These are phyloP conservation scores for Parazoanthus darwini DNA, from an alignment of 92 coral and sea anemone species.

Conservation along the genomic window DNA sequence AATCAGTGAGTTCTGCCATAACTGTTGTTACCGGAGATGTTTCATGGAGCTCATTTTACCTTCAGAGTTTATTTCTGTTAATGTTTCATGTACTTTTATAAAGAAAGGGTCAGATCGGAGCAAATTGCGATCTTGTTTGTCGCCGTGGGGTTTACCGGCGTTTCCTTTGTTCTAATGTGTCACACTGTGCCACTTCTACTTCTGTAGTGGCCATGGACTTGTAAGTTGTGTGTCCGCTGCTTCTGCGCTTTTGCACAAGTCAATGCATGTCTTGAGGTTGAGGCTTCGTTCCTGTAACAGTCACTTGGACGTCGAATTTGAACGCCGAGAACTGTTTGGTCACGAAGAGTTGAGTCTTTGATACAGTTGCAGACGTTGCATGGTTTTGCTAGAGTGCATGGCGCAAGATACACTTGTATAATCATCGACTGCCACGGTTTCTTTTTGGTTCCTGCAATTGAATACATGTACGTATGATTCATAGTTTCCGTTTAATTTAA, in stretches of 20 bases:
- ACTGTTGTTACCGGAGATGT: no score
- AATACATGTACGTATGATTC: slow-evolving; percentile 40
- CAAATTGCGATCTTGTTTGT: no score
- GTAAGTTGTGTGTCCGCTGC: not conserved
- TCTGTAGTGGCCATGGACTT: not conserved
- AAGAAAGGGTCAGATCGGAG: no score
- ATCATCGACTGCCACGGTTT: slow-evolving; percentile 8
- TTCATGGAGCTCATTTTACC: no score
- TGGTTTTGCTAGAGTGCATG: slow-evolving; percentile 33
- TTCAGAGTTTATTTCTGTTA: no score
- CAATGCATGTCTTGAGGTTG: slow-evolving; percentile 33
- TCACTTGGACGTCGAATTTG: slow-evolving; percentile 19
- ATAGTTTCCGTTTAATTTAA: slow-evolving; percentile 43
- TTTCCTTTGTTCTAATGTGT: not conserved
- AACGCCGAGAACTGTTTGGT: slow-evolving; percentile 40
- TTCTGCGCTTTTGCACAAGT: not conserved
- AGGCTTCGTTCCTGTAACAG: slow-evolving; percentile 29
- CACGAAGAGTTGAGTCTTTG: slow-evolving; percentile 36
- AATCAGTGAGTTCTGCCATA: no score
- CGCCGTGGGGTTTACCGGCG: no score
- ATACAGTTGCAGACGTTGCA: slow-evolving; percentile 47
- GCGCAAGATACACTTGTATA: slow-evolving; percentile 1
- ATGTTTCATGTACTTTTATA: no score
- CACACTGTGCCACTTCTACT: not conserved
- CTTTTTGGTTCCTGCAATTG: slow-evolving; percentile 27